Evolutionary conservation across 2,888 invertebrate genomes (phyloP).

Genomic region (Trissoscelio sp.): DNA sequence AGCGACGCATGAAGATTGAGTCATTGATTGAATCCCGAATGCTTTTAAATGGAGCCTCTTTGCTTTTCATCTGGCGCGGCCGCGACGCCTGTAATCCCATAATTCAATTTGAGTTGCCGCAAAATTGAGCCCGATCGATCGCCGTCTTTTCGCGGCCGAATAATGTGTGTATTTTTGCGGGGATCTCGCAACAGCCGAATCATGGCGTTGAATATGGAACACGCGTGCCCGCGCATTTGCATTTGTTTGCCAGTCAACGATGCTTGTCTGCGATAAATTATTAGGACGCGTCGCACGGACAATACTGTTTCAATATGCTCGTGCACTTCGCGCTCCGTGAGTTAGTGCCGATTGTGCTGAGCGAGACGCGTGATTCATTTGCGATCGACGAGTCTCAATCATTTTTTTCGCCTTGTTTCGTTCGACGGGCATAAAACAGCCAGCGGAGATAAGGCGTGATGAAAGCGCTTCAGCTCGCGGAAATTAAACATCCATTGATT

Average conservation of each 20-base stretch:
- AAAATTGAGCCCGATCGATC: conserved; percentile 46
- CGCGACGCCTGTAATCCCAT: conserved; percentile 52
- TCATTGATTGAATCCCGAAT: conserved; percentile 58
- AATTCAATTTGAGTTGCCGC: conserved; percentile 55
- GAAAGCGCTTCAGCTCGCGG: conserved; percentile 30
- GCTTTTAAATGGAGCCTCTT: conserved; percentile 57
- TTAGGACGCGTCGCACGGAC: conserved; percentile 50
- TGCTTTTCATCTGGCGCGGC: conserved; percentile 37
- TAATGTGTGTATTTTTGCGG: conserved; percentile 39
- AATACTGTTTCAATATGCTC: conserved; percentile 57
- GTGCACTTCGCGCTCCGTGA: conserved; percentile 36
- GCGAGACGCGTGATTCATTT: conserved; percentile 53
- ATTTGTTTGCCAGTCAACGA: conserved; percentile 64
- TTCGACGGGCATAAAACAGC: neutral
- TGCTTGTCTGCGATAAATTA: conserved; percentile 60
- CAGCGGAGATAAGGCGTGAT: conserved; percentile 9
- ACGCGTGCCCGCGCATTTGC: conserved; percentile 57
- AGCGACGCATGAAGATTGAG: conserved; percentile 48
- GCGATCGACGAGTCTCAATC: conserved; percentile 45
- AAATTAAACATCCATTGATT: conserved; percentile 24
- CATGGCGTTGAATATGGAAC: conserved; percentile 65
- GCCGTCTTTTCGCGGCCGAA: conserved; percentile 24
- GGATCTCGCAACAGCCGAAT: conserved; percentile 41
- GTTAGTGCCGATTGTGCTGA: conserved; percentile 51
- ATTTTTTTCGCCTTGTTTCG: conserved; percentile 31